A percentile compares a stretch with the other conserved stretches of the same genome.
phyloP scores from a whole-genome alignment of 2,888 invertebrate species.

The Eupithecia pulchellata region DNA sequence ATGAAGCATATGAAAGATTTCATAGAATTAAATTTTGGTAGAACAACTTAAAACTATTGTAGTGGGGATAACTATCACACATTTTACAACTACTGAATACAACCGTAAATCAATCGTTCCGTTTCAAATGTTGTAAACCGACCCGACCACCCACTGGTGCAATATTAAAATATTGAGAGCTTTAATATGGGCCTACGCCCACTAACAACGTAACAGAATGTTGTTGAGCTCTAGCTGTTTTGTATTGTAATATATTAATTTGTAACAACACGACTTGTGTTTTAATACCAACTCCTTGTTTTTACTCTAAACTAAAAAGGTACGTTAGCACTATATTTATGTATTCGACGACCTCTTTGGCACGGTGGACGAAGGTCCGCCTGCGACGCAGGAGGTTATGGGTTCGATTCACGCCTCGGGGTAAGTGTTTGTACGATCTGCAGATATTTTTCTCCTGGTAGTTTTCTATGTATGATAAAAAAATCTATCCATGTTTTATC shows the following conservation, averaged over 20 bases:
- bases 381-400: too few relatives aligned
- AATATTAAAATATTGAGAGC: constrained; percentile 59
- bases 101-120: not conserved
- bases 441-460: too few relatives aligned
- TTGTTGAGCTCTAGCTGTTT: constrained; percentile 69
- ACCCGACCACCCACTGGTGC: constrained; percentile 47
- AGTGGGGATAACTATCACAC: not conserved
- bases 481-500: too few relatives aligned
- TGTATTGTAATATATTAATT: constrained; percentile 71
- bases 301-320: not conserved
- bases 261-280: constrained; percentile 54
- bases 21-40: too few relatives aligned
- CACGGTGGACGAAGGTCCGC: too few relatives aligned
- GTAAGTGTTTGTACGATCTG: too few relatives aligned
- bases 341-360: too few relatives aligned
- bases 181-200: constrained; percentile 63
- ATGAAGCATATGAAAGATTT: too few relatives aligned
- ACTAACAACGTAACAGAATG: constrained; percentile 66
- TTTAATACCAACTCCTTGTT: constrained; percentile 20
- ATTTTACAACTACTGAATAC: not conserved
- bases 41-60: not conserved
- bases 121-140: constrained; percentile 6
- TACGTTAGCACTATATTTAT: not conserved
- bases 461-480: too few relatives aligned
- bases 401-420: too few relatives aligned